A percentile compares a stretch with the other conserved stretches of the same genome.
Conservation (phyloP, 2,113 vertebrate species). For the Chrysemys picta region DNA sequence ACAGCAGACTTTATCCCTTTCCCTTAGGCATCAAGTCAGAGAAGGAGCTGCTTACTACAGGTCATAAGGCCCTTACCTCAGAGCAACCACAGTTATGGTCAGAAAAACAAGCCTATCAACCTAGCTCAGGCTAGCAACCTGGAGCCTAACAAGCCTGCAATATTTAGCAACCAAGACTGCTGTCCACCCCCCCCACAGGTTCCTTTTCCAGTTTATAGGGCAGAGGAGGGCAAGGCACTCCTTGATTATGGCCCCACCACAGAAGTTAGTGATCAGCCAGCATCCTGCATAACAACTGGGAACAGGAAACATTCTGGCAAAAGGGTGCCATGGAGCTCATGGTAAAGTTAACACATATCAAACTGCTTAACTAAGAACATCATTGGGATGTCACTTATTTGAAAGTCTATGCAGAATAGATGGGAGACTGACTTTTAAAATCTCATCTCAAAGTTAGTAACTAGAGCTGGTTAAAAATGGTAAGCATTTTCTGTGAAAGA, state of each 20-base stretch:
- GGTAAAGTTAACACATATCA: not conserved
- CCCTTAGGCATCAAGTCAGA: too few species aligned
- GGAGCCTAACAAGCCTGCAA: too few species aligned
- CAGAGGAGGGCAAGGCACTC: not conserved
- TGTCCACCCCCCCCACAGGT: not conserved
- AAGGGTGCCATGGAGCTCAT: not conserved
- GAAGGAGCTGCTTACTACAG: too few species aligned
- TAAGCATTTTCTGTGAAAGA: not conserved
- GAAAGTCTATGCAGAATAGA: not conserved
- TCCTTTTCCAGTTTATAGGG: not conserved
- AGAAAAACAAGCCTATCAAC: too few species aligned
- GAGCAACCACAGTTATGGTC: too few species aligned
- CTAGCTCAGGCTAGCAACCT: too few species aligned
- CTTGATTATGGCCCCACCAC: not conserved
- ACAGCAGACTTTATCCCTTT: too few species aligned
- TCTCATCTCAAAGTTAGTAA: not conserved
- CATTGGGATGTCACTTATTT: not conserved
- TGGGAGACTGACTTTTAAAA: not conserved
- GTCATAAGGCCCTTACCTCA: too few species aligned
- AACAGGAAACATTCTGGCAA: not conserved
- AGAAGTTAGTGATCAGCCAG: not conserved
- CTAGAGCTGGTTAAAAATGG: not conserved
- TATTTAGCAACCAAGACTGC: too few species aligned
- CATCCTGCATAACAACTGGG: rapidly evolving
- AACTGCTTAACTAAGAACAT: not conserved